Conservation (phyloP, 2,888 invertebrate genomes). For the Syrphus vitripennis region DNA sequence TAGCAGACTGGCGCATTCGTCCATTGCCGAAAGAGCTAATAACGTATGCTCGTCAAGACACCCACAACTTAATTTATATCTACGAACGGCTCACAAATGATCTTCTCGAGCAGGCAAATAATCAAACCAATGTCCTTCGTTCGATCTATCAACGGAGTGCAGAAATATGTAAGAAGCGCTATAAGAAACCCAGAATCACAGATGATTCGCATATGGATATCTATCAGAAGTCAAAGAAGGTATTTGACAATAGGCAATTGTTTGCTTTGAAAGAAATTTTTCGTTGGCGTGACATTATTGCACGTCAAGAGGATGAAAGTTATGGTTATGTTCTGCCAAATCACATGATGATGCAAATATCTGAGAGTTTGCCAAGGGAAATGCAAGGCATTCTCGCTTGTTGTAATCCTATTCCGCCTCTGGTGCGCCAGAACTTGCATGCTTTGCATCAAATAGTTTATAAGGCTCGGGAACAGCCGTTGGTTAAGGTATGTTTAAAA, state of each 20-base stretch:
- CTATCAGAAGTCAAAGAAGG: constrained; percentile 88
- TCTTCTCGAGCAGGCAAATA: constrained; percentile 86
- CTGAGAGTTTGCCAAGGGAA: constrained; percentile 93
- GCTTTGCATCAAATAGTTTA: constrained; percentile 86
- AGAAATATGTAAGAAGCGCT: constrained; percentile 90
- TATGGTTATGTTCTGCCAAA: constrained; percentile 95
- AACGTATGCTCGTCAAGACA: constrained; percentile 95
- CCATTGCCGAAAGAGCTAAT: constrained; percentile 92
- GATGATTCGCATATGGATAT: constrained; percentile 89
- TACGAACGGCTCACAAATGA: constrained; percentile 91
- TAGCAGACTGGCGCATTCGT: constrained; percentile 97
- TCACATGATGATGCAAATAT: constrained; percentile 96
- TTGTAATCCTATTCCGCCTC: constrained; percentile 95
- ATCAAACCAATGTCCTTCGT: constrained; percentile 85
- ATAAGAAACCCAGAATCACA: constrained; percentile 88
- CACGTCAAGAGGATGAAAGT: constrained; percentile 95
- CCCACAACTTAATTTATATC: constrained; percentile 95
- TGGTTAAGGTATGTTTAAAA: constrained; percentile 83
- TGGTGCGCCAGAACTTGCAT: constrained; percentile 83
- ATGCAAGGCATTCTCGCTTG: constrained; percentile 96
- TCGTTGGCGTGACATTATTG: constrained; percentile 93
- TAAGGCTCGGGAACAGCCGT: constrained; percentile 86
- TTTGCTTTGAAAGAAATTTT: constrained; percentile 91
- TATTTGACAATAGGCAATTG: constrained; percentile 93
- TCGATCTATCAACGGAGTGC: constrained; percentile 89